These are phyloP conservation scores for Teleogryllus occipitalis DNA, from an alignment of 1,140 invertebrate species.

Conservation along the genomic window DNA sequence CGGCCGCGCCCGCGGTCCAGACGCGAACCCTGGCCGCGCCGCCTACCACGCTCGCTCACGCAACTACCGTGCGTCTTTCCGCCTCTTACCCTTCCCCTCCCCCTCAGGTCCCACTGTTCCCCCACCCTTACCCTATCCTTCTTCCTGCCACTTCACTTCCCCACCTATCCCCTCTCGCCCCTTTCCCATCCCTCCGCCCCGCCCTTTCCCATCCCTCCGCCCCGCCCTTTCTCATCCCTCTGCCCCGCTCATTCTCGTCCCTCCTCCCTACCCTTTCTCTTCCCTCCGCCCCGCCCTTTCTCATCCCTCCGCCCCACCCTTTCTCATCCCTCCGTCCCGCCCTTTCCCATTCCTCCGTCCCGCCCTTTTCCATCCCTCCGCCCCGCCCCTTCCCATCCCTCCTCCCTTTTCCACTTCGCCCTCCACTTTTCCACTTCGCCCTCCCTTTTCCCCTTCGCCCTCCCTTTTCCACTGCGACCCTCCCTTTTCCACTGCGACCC, in stretches of 20 bases:
- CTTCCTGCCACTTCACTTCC: conserved; percentile 24
- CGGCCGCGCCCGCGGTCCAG: too few relatives aligned
- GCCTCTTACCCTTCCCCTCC: too few relatives aligned
- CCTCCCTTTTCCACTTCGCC: background rate
- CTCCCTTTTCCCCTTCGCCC: background rate
- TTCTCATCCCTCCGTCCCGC: background rate
- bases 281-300: conserved; percentile 8
- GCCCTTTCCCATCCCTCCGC: background rate
- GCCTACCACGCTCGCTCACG: too few relatives aligned
- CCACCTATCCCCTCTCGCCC: conserved; percentile 1
- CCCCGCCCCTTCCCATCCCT: background rate
- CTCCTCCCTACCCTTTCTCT: background rate
- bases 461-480: background rate
- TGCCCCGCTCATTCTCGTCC: background rate
- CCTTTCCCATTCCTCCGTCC: background rate
- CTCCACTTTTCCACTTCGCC: background rate
- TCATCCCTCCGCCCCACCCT: background rate
- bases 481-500: background rate
- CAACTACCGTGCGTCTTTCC: too few relatives aligned
- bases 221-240: background rate
- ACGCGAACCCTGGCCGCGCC: too few relatives aligned
- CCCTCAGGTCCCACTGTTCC: too few relatives aligned
- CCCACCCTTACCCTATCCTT: conserved; percentile 11
- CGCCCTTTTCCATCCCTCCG: background rate
- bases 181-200: background rate